A percentile compares a stretch with the other conserved stretches of the same genome.
phyloP scores from a whole-genome alignment of 2,888 invertebrate genomes.

The Linnaemya vulpina region DNA sequence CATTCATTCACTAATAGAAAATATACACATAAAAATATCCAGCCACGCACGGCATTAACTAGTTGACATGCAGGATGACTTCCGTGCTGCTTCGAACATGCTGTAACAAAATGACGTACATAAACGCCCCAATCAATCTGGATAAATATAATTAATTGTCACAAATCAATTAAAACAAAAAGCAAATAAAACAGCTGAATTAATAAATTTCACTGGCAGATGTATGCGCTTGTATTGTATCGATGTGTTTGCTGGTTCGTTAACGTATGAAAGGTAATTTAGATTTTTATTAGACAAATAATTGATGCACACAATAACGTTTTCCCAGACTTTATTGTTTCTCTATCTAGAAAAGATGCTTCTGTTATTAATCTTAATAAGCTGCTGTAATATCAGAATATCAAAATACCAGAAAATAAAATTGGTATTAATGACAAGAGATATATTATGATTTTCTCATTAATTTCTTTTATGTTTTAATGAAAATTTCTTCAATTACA shows the following conservation, averaged over 20 bases:
- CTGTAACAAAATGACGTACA: conserved; percentile 1
- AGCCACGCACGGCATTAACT: not conserved
- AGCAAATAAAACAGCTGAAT: conserved; percentile 54
- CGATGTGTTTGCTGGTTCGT: not conserved
- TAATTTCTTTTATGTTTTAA: too few relatives aligned
- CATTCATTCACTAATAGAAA: not conserved
- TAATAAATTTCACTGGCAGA: conserved; percentile 23
- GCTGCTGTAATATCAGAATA: conserved; percentile 12
- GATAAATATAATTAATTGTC: conserved; percentile 68
- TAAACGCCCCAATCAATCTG: conserved; percentile 59
- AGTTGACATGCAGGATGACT: not conserved
- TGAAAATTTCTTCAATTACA: too few relatives aligned
- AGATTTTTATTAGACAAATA: conserved; percentile 49
- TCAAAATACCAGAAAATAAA: conserved; percentile 1
- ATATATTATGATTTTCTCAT: not conserved
- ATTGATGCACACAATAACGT: conserved; percentile 11
- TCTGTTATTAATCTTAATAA: not conserved
- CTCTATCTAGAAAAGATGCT: not conserved
- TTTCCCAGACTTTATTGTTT: not conserved
- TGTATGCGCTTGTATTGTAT: not conserved
- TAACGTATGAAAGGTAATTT: conserved; percentile 13
- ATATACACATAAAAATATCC: not conserved
- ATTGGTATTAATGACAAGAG: not conserved
- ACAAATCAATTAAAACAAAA: conserved; percentile 59
- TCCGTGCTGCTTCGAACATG: conserved; percentile 9